Evolutionary conservation across 2,888 invertebrate species (phyloP).

Genomic region (Graphium colonna): DNA sequence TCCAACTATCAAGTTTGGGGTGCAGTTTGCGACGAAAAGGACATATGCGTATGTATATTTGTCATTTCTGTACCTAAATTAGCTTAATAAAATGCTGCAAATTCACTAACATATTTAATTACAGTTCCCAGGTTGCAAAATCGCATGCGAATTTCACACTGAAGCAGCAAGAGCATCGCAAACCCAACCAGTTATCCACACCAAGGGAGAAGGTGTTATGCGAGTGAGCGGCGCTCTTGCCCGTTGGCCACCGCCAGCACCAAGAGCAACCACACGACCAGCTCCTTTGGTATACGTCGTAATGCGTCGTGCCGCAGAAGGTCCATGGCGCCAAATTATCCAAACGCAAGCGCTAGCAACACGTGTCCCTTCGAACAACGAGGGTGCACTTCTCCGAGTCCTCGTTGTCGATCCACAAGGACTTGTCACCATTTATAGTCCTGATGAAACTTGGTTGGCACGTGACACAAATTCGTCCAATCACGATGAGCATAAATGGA

Average conservation of each 20-base stretch:
- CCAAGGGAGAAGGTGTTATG: conserved; percentile 84
- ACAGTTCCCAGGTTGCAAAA: conserved; percentile 86
- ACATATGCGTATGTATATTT: conserved; percentile 84
- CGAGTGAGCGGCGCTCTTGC: conserved; percentile 82
- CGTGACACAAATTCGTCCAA: conserved; percentile 75
- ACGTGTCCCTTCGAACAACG: conserved; percentile 82
- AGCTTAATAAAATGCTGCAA: not conserved
- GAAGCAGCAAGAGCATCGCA: conserved; percentile 82
- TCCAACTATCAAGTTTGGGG: conserved; percentile 87
- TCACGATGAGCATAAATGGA: conserved; percentile 79
- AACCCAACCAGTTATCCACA: conserved; percentile 85
- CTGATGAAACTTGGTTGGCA: conserved; percentile 81
- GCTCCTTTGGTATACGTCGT: conserved; percentile 84
- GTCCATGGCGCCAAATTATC: conserved; percentile 83
- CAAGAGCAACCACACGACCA: conserved; percentile 77
- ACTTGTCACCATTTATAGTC: conserved; percentile 85
- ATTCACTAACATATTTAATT: conserved; percentile 26
- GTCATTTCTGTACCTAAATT: not conserved
- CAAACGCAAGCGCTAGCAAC: conserved; percentile 83
- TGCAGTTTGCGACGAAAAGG: conserved; percentile 84
- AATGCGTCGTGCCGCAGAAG: conserved; percentile 82
- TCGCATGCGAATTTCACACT: conserved; percentile 85
- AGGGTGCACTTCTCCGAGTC: conserved; percentile 83
- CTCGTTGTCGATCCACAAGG: conserved; percentile 86
- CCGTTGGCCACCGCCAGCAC: conserved; percentile 83